Conservation (phyloP, 2,797 vertebrate genomes). For the Phalanger gymnotis region DNA sequence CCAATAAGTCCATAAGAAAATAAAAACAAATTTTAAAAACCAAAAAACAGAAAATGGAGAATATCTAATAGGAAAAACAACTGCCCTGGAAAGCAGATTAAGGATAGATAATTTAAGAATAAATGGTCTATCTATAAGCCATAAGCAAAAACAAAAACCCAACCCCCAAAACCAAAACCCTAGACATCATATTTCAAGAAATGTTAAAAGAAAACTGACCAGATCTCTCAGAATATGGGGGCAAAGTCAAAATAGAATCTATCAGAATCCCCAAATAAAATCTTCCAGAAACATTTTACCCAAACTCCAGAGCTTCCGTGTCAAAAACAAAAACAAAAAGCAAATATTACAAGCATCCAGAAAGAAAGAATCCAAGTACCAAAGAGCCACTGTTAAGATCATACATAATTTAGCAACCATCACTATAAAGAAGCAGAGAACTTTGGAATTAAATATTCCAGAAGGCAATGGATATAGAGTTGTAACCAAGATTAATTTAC, state of each 20-base stretch:
- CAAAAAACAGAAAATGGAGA: neutral
- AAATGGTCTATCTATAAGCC: neutral
- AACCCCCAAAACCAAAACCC: neutral
- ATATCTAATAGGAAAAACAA: neutral
- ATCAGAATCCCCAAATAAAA: neutral
- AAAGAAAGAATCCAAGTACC: neutral
- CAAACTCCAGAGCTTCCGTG: neutral
- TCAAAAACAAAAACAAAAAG: neutral
- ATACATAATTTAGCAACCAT: neutral
- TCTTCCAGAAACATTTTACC: neutral
- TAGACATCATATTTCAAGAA: too few relatives aligned
- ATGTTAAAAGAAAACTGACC: neutral
- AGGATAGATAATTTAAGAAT: neutral
- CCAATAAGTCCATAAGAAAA: neutral
- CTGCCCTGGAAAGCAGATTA: neutral
- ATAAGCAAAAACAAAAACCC: neutral
- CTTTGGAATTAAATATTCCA: neutral
- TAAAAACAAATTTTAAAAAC: neutral
- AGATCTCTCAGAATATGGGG: neutral
- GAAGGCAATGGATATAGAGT: neutral
- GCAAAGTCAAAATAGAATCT: neutral
- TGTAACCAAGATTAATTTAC: neutral
- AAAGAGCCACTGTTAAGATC: too few relatives aligned
- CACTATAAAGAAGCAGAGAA: neutral
- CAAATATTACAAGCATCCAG: neutral